Base-by-base conservation (phyloP, 2,797 vertebrate genomes). In the Valencia hispanica region DNA sequence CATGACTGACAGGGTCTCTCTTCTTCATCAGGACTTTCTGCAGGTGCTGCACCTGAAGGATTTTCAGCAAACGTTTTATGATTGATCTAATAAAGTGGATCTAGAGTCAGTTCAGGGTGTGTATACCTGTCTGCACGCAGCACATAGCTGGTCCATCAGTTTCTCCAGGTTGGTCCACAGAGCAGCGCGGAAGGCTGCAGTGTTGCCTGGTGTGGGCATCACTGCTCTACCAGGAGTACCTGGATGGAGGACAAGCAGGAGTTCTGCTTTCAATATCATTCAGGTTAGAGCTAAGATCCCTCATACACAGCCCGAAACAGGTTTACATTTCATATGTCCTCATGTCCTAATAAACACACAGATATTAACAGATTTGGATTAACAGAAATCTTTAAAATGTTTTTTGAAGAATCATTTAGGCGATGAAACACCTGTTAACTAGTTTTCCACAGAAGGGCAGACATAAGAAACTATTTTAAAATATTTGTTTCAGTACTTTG, bases 131-230 rank as follows among this genome's bases (percentile, higher is more conserved):
- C 87, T 95, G 4, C 97, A 99, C 1, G 97, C 95, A 50, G 97
- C 95, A 93, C 95, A 99, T 77, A 99, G 99, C 88, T 99, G 97
- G 92, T 99, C 98, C 97, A 98, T 97, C 59, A 99, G 93, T 82
- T 99, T 99, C 91, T 99, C 98, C 94, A 99, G 95, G 89, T 97
- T 99, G 77, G 97, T 99, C 98, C 98, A 99, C 18, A 99, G 96
- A 27, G 97, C 96, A 51, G 98, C 98, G 70, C 98, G 96, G 87
- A 99, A 99, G n/a, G 96, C 96, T n/a, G 98, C 97, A 0, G 96
- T 97, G 89, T 96, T 97, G 57, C 98, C 98, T 68, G 97, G 97
- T 20, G 96, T 96, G 45, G 97, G 97, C 95, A 99, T 96, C 59
- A 96, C 91, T 30, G 97, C 97, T 90, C 98, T 93, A 27, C 98